Evolutionary conservation across 1,140 invertebrate genomes (phyloP), one percentile per base, ranked within the genome.

Genomic region (Drosophila setifemur): DNA sequence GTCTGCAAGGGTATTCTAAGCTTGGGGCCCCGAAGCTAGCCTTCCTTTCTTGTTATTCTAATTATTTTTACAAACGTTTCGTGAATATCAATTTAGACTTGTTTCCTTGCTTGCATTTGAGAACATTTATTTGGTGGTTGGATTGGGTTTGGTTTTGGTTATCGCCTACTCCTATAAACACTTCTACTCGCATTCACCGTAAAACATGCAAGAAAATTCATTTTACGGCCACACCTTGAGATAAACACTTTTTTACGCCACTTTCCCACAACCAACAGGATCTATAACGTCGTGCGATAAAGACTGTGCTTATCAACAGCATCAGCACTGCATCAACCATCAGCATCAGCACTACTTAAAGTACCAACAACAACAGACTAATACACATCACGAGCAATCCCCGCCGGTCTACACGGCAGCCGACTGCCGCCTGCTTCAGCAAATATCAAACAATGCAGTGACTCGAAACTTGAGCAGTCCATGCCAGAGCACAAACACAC

Each of bases 241-340:
- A 67, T 37, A 44, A 55, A 54, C 26, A 35, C 26, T 67, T 66
- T 28, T 67, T 67, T 67, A 60, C 53, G 39, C 29, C 57, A 49
- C 40, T 68, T 52, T 60, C 35, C 70, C 57, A 70, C 69, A 52
- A 14, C 54, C 70, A 57, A 8, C 70, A 64, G 14, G 61, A 67
- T n/a, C n/a, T n/a, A n/a, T n/a, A n/a, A n/a, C n/a, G n/a, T n/a
- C n/a, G n/a, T n/a, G n/a, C n/a, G n/a, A n/a, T n/a, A n/a, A n/a
- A n/a, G n/a, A n/a, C n/a, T n/a, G n/a, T n/a, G n/a, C n/a, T n/a
- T n/a, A n/a, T 4, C 72, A 58, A 7, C 52, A 55, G 5, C 52
- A 49, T 2, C 94, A 94, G 91, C 92, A 37, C 12, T 16, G 33
- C 33, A 18, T 2, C 21, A 23, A 93, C 73, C 47, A 58, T 6